Base-by-base conservation (phyloP, 2,888 invertebrate species). In the Ichneumoninae sp. region DNA sequence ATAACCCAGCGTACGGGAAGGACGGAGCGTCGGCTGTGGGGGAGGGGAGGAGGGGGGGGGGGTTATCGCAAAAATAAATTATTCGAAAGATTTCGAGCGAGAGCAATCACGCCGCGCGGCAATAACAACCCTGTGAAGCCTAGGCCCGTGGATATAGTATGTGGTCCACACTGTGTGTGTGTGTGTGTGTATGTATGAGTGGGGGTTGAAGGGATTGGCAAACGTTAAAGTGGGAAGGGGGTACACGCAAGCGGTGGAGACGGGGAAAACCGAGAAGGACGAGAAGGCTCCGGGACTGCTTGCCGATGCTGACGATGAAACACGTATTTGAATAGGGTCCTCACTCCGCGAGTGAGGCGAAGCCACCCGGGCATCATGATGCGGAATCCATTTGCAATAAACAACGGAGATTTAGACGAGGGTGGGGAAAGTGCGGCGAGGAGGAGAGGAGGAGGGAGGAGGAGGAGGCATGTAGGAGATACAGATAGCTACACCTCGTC, bases 361-460 rank as follows among this genome's bases (percentile, higher is more conserved):
- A 92, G 88, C 90, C 89, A 89, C 90, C 88, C 89, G 89, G 90
- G 91, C 90, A 90, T 92, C 91, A 90, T 91, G 91, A 91, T 91
- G 92, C 89, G 91, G 92, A 93, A 93, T 93, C 92, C 93, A 93
- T 93, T 93, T 93, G 93, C 93, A 93, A 93, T 93, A 93, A 93
- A 93, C 93, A 93, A 93, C 93, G 88, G 88, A 92, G 92, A 93
- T 93, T 92, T 91, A 92, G 91, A 89, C 81, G 87, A 85, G 86
- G 88, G n/a, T 71, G 79, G 81, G 86, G 76, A 85, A 83, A 79
- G 68, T 78, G 83, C 76, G 33, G 22, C 33, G n/a, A 19, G 50
- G 70, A 47, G 44, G 13, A 47, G 44, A 44, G 1, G 16, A 47
- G 16, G 13, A 16, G 76, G 71, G 68, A 57, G 66, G 82, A 76